Base-by-base conservation (phyloP, 2,888 invertebrate species). In the Homarus gammarus region DNA sequence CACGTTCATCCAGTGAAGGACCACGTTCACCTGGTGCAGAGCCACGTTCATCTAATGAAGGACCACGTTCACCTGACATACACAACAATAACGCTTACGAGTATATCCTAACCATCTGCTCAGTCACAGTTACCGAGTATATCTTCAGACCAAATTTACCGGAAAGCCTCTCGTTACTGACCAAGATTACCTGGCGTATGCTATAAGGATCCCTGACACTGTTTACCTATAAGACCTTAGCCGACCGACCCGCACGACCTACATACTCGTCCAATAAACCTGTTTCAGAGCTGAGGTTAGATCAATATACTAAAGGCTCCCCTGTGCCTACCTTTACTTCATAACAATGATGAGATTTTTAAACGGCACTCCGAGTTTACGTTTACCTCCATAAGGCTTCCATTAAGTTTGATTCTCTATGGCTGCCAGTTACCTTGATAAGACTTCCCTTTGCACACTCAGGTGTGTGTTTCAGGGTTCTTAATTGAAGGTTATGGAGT, bases 401-500 rank as follows among this genome's bases (percentile, higher is more conserved):
- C n/a, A 49, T 49, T n/a, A 79, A 79, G 61, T 38, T 64, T 36
- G 64, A 22, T 51, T 79, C 79, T 6, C 56, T n/a, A 27, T 64
- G 64, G 79, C 33, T 61, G 61, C 79, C 79, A 79, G 64, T 79
- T 79, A 79, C 22, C 79, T 27, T 64, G 38, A 27, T 64, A 40
- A 18, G 79, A 64, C 79, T 79, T 79, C 79, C 79, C 36, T 79
- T 79, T 61, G 61, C 61, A 2, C 61, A 38, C 79, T 38, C 38
- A 27, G 79, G 12, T 31, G 56, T 38, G 64, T 33, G n/a, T 79
- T 61, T 61, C 61, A 33, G n/a, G 61, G 31, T 56, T 64, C 61
- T 38, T 61, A 38, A 38, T 79, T 79, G 51, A 33, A n/a, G 70
- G 33, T 78, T 51, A 18, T 22, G n/a, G 10, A 36, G 78, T 18